phyloP scores from a whole-genome alignment of 2,888 invertebrate genomes.

The Teleogryllus oceanicus region DNA sequence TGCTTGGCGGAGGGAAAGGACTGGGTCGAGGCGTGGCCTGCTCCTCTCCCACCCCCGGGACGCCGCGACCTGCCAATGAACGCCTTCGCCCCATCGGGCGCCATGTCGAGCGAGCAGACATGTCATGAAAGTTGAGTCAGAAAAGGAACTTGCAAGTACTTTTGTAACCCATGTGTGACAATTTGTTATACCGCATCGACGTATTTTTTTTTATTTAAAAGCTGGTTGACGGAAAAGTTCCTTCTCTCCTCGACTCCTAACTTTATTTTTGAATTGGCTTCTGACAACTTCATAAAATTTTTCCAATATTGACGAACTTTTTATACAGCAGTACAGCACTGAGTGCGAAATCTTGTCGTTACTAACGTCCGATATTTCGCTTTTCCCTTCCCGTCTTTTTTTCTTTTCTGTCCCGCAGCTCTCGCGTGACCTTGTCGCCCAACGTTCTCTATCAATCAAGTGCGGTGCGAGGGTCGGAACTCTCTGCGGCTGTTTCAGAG shows the following conservation, averaged over 20 bases:
- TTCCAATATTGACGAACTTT: constrained; percentile 18
- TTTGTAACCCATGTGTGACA: constrained; percentile 4
- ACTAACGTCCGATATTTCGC: constrained; percentile 12
- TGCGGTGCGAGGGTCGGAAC: not conserved
- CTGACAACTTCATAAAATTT: not conserved
- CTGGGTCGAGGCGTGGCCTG: too few relatives aligned
- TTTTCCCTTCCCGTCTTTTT: not conserved
- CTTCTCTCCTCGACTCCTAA: not conserved
- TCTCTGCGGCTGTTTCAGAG: not conserved
- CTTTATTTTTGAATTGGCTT: constrained; percentile 9
- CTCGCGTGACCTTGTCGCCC: not conserved
- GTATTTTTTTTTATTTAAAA: constrained; percentile 12
- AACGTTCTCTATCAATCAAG: not conserved
- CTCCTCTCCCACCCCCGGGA: too few relatives aligned
- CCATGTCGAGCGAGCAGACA: too few relatives aligned
- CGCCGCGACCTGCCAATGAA: too few relatives aligned
- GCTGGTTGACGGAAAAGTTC: not conserved
- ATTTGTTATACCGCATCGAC: not conserved
- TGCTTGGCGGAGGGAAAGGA: too few relatives aligned
- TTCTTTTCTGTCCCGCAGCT: not conserved
- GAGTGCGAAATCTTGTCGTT: constrained; percentile 18
- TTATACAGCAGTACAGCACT: constrained; percentile 5
- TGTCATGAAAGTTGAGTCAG: not conserved
- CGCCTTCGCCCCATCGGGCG: too few relatives aligned
- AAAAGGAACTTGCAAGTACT: not conserved